A percentile compares a stretch with the other conserved stretches of the same genome.
Conservation (phyloP, 2,797 vertebrate genomes). For the Leptatherina wallacei region DNA sequence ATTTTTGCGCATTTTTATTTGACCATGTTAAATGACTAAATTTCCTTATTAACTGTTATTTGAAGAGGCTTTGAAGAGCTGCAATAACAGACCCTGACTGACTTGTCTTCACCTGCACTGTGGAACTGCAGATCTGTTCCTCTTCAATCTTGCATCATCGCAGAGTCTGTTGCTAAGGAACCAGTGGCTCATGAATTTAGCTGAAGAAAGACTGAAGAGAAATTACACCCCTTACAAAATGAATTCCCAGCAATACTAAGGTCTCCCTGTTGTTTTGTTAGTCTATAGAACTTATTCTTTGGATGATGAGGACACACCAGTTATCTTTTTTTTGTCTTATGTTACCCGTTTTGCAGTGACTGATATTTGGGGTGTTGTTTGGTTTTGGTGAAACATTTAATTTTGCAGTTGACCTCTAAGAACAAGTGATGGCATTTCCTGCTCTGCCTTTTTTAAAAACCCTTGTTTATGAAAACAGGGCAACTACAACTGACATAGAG, state of each 20-base stretch:
- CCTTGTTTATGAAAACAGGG: not conserved
- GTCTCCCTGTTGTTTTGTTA: slow-evolving; percentile 54
- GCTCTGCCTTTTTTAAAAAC: not conserved
- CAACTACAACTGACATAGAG: slow-evolving; percentile 13
- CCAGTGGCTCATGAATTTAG: slow-evolving; percentile 79
- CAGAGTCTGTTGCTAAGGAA: slow-evolving; percentile 88
- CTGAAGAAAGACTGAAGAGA: slow-evolving; percentile 72
- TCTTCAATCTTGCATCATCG: slow-evolving; percentile 82
- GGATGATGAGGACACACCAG: slow-evolving; percentile 20
- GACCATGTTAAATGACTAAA: slow-evolving; percentile 23
- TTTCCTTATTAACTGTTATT: slow-evolving; percentile 36
- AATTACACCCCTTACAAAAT: slow-evolving; percentile 69
- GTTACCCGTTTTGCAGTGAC: slow-evolving; percentile 21
- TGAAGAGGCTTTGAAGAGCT: slow-evolving; percentile 50
- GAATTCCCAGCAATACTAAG: slow-evolving; percentile 52
- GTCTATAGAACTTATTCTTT: slow-evolving; percentile 52
- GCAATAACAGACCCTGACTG: slow-evolving; percentile 53
- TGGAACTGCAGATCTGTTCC: slow-evolving; percentile 80
- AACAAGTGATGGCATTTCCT: slow-evolving; percentile 2
- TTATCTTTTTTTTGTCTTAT: slow-evolving; percentile 5
- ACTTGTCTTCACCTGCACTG: slow-evolving; percentile 76
- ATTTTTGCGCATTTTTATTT: slow-evolving; percentile 28
- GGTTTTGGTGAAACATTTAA: slow-evolving; percentile 38
- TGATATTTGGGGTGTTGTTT: slow-evolving; percentile 46
- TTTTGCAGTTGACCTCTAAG: slow-evolving; percentile 23